phyloP scores from a whole-genome alignment of 2,888 invertebrate genomes.

The Aelia acuminata region DNA sequence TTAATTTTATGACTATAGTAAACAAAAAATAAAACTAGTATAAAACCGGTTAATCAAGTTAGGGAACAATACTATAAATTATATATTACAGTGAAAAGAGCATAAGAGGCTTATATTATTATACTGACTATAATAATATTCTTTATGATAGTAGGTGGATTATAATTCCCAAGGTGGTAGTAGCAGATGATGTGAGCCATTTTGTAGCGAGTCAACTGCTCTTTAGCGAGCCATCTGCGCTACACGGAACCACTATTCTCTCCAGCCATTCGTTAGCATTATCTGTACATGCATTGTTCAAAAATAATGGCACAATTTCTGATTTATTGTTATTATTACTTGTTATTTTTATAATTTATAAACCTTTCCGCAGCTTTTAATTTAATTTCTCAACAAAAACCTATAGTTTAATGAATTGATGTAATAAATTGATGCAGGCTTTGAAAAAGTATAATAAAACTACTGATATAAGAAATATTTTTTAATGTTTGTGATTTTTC shows the following conservation, averaged over 20 bases:
- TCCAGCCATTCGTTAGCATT: constrained; percentile 9
- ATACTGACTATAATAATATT: constrained; percentile 7
- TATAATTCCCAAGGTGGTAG: neutral
- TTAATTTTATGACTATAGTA: too few species aligned
- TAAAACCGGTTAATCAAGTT: neutral
- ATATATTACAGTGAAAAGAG: neutral
- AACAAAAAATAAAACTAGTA: neutral
- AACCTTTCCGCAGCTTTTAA: too few species aligned
- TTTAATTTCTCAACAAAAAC: too few species aligned
- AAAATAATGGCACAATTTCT: neutral
- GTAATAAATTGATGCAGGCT: too few species aligned
- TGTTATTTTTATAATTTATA: neutral
- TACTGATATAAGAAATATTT: too few species aligned
- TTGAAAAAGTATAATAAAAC: too few species aligned
- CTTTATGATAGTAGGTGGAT: constrained; percentile 24
- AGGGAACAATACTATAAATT: neutral
- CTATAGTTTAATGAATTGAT: too few species aligned
- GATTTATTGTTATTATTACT: neutral
- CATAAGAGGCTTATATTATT: neutral
- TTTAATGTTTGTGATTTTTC: too few species aligned
- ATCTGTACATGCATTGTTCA: neutral
- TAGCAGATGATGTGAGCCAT: constrained; percentile 35
- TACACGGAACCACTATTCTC: neutral
- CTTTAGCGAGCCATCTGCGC: constrained; percentile 27
- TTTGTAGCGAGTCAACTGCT: constrained; percentile 34